Conservation (phyloP, 2,113 vertebrate species). For the Thalassoma bifasciatum region DNA sequence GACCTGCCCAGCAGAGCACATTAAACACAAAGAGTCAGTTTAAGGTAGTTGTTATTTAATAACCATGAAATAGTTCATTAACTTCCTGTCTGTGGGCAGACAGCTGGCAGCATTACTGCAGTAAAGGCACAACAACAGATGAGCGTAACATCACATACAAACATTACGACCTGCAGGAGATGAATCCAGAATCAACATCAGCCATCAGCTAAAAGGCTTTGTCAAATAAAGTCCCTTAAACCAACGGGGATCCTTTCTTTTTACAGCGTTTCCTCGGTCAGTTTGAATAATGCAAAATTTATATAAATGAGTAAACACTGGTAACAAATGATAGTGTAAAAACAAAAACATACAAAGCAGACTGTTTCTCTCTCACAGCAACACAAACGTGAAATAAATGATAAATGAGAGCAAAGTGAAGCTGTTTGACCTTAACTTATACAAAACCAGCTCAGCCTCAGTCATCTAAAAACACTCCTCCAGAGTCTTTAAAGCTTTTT, state of each 20-base stretch:
- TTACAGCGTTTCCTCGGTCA: conserved; percentile 74
- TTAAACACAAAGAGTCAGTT: conserved; percentile 22
- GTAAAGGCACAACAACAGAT: conserved; percentile 75
- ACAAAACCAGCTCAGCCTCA: conserved; percentile 46
- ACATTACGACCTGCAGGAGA: conserved; percentile 62
- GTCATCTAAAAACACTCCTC: conserved; percentile 50
- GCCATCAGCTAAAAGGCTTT: conserved; percentile 73
- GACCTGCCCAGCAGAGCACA: too few relatives aligned
- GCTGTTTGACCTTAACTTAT: conserved; percentile 53
- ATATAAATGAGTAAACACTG: conserved; percentile 64
- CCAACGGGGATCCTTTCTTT: conserved; percentile 51
- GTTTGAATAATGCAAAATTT: conserved; percentile 53
- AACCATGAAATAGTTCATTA: conserved; percentile 68
- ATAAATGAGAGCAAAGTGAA: conserved; percentile 50
- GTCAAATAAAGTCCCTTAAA: conserved; percentile 63
- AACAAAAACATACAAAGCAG: conserved; percentile 53
- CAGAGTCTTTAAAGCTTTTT: conserved; percentile 27
- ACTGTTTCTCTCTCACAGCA: conserved; percentile 59
- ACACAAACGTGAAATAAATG: conserved; percentile 46
- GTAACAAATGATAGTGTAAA: conserved; percentile 68
- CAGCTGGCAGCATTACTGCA: conserved; percentile 71
- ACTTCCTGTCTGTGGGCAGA: conserved; percentile 55
- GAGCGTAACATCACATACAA: conserved; percentile 38
- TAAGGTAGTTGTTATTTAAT: conserved; percentile 76
- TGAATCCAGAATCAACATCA: conserved; percentile 61